Percentiles rank a stretch among this genome's conserved stretches.
Evolutionary conservation across 2,797 vertebrate species (phyloP).

Genomic region (Gallinago solitaria): DNA sequence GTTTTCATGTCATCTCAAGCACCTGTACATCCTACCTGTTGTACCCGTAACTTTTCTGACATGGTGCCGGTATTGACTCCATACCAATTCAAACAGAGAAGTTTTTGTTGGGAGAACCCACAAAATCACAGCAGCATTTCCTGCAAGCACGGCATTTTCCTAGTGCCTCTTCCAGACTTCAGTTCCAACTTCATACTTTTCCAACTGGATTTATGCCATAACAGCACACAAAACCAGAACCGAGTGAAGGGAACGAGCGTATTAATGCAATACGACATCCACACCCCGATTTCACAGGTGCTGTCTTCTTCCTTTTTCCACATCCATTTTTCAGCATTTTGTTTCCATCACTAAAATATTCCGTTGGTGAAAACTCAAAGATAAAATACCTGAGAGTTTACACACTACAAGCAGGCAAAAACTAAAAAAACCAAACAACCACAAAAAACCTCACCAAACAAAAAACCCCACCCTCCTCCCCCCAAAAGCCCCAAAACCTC

Average conservation of each 20-base stretch:
- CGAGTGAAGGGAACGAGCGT: not conserved
- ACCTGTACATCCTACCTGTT: too few species aligned
- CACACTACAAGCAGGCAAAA: not conserved
- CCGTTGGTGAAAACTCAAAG: not conserved
- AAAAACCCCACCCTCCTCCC: too few species aligned
- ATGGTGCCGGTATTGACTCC: accelerated
- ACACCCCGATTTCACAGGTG: not conserved
- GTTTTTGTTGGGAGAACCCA: not conserved
- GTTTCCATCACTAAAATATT: not conserved
- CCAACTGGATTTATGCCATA: not conserved
- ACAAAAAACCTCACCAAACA: not conserved
- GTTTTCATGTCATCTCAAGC: not conserved
- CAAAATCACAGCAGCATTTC: not conserved
- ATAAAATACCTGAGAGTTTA: not conserved
- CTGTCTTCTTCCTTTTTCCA: not conserved
- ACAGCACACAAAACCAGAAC: not conserved
- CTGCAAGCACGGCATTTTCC: not conserved
- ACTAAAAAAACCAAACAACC: not conserved
- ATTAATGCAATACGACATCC: not conserved
- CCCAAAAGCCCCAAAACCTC: too few species aligned
- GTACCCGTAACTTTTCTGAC: not conserved
- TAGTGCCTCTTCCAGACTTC: not conserved
- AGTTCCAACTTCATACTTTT: not conserved
- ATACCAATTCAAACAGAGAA: not conserved
- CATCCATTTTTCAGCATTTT: not conserved